Percentiles rank a stretch among this genome's conserved stretches.
Evolutionary conservation across 2,797 vertebrate species (phyloP).

Genomic region (Arctocebus calabarensis): DNA sequence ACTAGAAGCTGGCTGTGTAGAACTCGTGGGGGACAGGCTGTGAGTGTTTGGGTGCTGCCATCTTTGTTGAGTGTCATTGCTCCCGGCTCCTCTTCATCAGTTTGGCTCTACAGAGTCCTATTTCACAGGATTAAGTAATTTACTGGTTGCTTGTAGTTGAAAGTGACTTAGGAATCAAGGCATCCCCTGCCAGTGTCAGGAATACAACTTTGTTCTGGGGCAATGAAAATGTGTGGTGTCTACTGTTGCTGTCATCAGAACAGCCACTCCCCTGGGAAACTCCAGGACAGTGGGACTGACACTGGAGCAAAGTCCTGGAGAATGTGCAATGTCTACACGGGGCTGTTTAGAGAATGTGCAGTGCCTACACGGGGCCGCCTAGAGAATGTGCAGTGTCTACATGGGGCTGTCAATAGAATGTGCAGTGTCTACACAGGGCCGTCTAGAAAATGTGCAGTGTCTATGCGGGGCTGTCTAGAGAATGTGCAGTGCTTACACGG

Average conservation of each 20-base stretch:
- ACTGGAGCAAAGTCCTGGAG: not conserved
- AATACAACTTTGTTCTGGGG: not conserved
- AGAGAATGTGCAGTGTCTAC: not conserved
- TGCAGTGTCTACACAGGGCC: not conserved
- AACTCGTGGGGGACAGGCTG: not conserved
- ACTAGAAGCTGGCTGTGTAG: not conserved
- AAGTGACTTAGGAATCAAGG: conserved; percentile 18
- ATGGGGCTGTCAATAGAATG: not conserved
- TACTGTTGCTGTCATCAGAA: not conserved
- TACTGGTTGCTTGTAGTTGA: not conserved
- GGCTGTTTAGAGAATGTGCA: not conserved
- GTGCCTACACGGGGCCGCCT: not conserved
- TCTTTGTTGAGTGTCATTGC: not conserved
- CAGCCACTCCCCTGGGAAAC: not conserved
- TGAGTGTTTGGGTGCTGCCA: not conserved
- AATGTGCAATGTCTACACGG: not conserved
- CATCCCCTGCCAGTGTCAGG: not conserved
- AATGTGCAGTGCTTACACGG: too few species aligned
- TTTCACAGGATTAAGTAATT: conserved; percentile 5
- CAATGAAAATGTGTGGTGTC: not conserved
- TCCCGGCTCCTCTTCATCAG: not conserved
- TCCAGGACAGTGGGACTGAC: not conserved
- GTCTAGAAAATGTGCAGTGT: not conserved
- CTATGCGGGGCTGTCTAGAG: not conserved
- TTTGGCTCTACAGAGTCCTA: not conserved